Base-by-base conservation (phyloP, 2,113 vertebrate genomes). In the Nothoprocta pentlandii region DNA sequence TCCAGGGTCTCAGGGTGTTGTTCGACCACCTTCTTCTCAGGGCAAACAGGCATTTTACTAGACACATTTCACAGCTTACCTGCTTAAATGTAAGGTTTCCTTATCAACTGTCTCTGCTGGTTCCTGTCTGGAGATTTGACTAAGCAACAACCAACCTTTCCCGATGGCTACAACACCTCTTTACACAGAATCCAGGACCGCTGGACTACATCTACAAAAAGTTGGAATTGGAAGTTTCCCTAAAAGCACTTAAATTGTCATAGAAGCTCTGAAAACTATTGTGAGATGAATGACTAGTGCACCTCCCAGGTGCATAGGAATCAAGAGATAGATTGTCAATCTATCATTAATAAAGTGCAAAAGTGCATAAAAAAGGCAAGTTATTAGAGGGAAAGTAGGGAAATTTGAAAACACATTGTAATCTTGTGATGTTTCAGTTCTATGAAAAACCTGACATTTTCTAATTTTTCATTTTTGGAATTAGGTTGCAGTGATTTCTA, bases 111-210 rank as follows among this genome's bases (percentile, higher is more conserved):
- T 9, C 3, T 73, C 12, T 46, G 9, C 42, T 61, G 16, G 19
- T 9, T 91, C 5, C 28, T 51, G 2, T 77, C 75, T 88, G 64
- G 54, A 92, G 32, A 74, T 76, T 78, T 49, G 22, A 56, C 28
- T 23, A 42, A 91, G 51, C 21, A 42, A 56, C 54, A 30, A 69
- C n/a, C 26, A 67, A 10, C 20, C 8, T 67, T 77, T 67, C 59
- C 7, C 4, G 63, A 63, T 70, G 23, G 70, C 41, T 54, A 25
- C 22, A 73, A n/a, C 12, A 53, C 2, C 84, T 88, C 66, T 1
- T 39, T 2, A 34, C 0, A 0, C 13, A 44, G 25, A 44, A 44
- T 44, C 42, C 25, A 62, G 34, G 16, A 7, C 70, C 10, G 6
- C 12, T 64, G 49, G 41, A 74, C 8, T 70, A 44, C 16, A 92